A percentile compares a stretch with the other conserved stretches of the same genome.
phyloP scores from a whole-genome alignment of 2,888 invertebrate species.

The Drosophila prolongata region DNA sequence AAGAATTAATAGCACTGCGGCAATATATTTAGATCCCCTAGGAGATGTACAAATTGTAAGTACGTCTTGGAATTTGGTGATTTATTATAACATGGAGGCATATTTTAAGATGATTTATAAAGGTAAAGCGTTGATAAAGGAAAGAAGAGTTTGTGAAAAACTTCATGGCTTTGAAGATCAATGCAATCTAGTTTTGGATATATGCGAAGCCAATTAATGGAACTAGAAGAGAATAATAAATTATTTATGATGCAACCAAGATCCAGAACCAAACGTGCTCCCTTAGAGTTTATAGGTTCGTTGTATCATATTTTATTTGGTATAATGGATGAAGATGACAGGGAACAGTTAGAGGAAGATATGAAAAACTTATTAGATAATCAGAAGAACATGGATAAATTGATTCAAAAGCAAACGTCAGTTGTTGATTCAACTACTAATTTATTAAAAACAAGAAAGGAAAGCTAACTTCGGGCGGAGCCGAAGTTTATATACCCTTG shows the following conservation, averaged over 20 bases:
- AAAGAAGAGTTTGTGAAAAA: not conserved
- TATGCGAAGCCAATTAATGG: too few species aligned
- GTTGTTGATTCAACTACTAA: slow-evolving; percentile 5
- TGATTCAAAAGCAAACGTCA: slow-evolving; percentile 2
- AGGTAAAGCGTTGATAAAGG: not conserved
- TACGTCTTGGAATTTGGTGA: too few species aligned
- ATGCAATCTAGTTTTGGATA: too few species aligned
- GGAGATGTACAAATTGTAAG: too few species aligned
- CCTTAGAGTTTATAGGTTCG: not conserved
- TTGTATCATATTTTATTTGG: slow-evolving; percentile 10
- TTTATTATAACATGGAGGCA: too few species aligned
- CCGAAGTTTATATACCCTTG: too few species aligned
- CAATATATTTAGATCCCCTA: too few species aligned
- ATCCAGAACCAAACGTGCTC: not conserved
- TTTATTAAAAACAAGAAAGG: not conserved
- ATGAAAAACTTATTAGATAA: slow-evolving; percentile 4
- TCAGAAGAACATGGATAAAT: not conserved
- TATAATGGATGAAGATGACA: slow-evolving; percentile 1
- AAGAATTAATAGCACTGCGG: too few species aligned
- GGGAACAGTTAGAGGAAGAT: not conserved
- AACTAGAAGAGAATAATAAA: too few species aligned
- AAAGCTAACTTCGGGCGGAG: too few species aligned
- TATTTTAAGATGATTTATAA: not conserved
- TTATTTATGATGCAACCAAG: not conserved
- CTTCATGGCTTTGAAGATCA: not conserved